phyloP scores from a whole-genome alignment of 2,888 invertebrate genomes.

The Meandrusa payeni region DNA sequence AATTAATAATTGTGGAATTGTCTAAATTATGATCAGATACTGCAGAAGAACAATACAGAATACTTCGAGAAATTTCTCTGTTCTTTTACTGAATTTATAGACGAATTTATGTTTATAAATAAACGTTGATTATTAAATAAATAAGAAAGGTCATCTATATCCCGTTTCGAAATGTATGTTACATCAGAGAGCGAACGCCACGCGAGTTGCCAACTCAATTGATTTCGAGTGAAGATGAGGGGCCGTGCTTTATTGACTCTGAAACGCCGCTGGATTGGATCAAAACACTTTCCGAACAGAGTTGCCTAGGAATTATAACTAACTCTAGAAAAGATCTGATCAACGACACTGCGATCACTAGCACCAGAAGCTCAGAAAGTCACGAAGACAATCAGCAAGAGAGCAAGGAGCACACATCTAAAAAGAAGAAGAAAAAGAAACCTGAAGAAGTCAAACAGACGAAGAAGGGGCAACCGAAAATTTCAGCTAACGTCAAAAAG shows the following conservation, averaged over 20 bases:
- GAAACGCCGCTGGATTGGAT: slow-evolving; percentile 72
- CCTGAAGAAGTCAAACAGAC: slow-evolving; percentile 28
- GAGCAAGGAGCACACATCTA: slow-evolving; percentile 39
- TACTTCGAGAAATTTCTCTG: no score
- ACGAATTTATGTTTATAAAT: no score
- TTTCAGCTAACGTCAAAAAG: slow-evolving; percentile 59
- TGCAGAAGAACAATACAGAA: no score
- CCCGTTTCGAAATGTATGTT: neutral
- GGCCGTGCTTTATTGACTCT: slow-evolving; percentile 68
- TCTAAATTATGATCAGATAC: no score
- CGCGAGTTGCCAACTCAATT: slow-evolving; percentile 76
- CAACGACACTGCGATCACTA: slow-evolving; percentile 63
- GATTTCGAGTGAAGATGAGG: slow-evolving; percentile 73
- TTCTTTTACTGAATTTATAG: no score
- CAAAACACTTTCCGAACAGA: slow-evolving; percentile 64
- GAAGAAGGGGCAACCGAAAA: slow-evolving; percentile 39
- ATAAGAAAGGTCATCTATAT: no score
- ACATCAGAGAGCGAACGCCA: slow-evolving; percentile 72
- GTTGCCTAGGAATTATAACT: slow-evolving; percentile 56
- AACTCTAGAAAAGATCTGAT: slow-evolving; percentile 74
- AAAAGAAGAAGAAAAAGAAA: slow-evolving; percentile 58
- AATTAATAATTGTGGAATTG: no score
- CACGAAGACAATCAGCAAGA: slow-evolving; percentile 38
- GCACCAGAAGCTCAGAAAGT: slow-evolving; percentile 55
- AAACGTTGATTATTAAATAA: no score